phyloP scores from a whole-genome alignment of 2,888 invertebrate species.

The Pammene aurita region DNA sequence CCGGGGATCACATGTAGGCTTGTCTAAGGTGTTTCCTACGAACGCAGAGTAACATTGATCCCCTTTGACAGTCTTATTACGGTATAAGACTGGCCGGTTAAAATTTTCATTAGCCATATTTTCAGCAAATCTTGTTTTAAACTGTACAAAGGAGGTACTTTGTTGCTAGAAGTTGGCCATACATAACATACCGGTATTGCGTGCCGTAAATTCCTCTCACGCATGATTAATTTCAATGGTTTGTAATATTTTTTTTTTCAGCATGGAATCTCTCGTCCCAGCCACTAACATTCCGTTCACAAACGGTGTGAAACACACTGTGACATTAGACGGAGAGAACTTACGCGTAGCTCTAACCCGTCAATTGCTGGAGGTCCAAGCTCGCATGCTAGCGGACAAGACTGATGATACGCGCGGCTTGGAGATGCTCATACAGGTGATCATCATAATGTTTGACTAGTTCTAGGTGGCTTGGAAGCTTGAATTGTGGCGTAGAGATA shows the following conservation, averaged over 20 bases:
- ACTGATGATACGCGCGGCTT: conserved; percentile 93
- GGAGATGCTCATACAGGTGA: conserved; percentile 78
- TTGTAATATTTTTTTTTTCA: conserved; percentile 52
- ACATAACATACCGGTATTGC: too few relatives aligned
- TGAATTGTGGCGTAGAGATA: background rate
- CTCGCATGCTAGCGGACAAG: conserved; percentile 84
- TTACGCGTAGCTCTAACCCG: conserved; percentile 85
- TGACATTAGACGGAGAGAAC: conserved; percentile 87
- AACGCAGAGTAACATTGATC: too few relatives aligned
- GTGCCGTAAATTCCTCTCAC: too few relatives aligned
- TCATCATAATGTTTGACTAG: background rate
- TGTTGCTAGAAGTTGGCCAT: too few relatives aligned
- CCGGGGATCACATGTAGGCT: too few relatives aligned
- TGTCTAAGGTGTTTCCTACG: too few relatives aligned
- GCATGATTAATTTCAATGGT: too few relatives aligned
- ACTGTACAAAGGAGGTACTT: too few relatives aligned
- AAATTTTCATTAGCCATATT: too few relatives aligned
- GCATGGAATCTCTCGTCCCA: conserved; percentile 83
- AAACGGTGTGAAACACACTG: conserved; percentile 68
- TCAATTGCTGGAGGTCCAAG: conserved; percentile 85
- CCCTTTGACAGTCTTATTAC: too few relatives aligned
- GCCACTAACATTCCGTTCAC: conserved; percentile 78
- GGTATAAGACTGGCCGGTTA: too few relatives aligned
- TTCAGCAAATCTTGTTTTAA: too few relatives aligned
- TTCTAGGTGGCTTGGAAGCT: background rate